Evolutionary conservation across 2,888 invertebrate genomes (phyloP), one percentile per base, ranked within the genome.

Genomic region (Sycophila texana): DNA sequence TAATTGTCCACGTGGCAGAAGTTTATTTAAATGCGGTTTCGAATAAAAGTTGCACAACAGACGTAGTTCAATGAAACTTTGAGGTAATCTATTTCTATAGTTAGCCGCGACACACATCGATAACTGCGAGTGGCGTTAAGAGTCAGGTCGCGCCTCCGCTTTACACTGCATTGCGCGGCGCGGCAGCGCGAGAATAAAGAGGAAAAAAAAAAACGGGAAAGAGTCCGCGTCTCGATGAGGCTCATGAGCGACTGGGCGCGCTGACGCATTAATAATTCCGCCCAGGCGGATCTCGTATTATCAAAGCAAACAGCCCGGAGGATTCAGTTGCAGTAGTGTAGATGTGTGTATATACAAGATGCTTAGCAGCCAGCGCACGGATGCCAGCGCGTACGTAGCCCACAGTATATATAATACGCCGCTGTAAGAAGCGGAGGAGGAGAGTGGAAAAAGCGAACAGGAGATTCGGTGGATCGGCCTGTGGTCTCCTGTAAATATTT

Each of bases 401-500:
- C 57, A 74, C 66, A 66, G 75, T 67, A 55, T 30, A 60, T 60
- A 18, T 26, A 26, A 26, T 26, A 26, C 16, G 7, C 12, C 57
- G 49, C 22, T 14, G 22, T 39, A 16, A 47, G 74, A 74, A 73
- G 47, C 5, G 47, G 57, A 63, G 68, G 63, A 57, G 70, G 68
- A 61, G 70, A 20, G 39, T 57, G 70, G 70, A 63, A 60, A 78
- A 67, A 51, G 4, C 30, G 57, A 70, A 55, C 39, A 61, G 60
- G 58, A 58, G 66, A 26, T 30, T 12, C 47, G 58, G 49, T 53
- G 26, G 39, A 77, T 63, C 68, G 53, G 55, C 70, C 70, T 83
- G 85, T 82, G 86, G 85, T 85, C 86, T 84, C 83, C 81, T 83
- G 87, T 86, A 88, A 87, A 88, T 88, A 87, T 88, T 87, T 87